Evolutionary conservation across 2,888 invertebrate species (phyloP).

Genomic region (Stramonita haemastoma): DNA sequence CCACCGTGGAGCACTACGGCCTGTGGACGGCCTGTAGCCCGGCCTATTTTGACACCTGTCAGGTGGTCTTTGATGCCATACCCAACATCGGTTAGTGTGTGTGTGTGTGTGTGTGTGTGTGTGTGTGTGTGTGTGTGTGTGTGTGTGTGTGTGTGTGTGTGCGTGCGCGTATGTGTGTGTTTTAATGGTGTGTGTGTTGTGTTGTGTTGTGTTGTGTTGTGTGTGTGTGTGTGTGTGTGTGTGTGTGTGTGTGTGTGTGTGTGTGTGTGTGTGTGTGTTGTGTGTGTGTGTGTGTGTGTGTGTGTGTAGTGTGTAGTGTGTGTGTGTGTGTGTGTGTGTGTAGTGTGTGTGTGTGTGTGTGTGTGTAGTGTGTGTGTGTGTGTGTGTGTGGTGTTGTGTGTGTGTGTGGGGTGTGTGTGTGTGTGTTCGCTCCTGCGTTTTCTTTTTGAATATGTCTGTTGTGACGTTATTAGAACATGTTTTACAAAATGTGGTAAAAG

Average conservation of each 20-base stretch:
- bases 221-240: background rate
- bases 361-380: too few species aligned
- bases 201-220: background rate
- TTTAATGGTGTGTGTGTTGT: background rate
- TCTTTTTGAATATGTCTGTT: too few species aligned
- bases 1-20: background rate
- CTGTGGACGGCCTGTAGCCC: background rate
- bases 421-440: too few species aligned
- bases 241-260: background rate
- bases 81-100: background rate
- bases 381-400: too few species aligned
- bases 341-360: too few species aligned
- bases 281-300: too few species aligned
- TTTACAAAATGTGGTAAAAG: too few species aligned
- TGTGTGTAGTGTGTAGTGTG: too few species aligned
- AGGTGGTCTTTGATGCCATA: background rate
- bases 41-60: background rate
- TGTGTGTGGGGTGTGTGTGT: too few species aligned
- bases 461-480: too few species aligned
- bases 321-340: too few species aligned
- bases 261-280: background rate
- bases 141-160: constrained; percentile 28
- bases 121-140: background rate
- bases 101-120: constrained; percentile 21
- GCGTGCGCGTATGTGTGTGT: constrained; percentile 11